Evolutionary conservation across 2,888 invertebrate genomes (phyloP).

Genomic region (Clunio marinus): DNA sequence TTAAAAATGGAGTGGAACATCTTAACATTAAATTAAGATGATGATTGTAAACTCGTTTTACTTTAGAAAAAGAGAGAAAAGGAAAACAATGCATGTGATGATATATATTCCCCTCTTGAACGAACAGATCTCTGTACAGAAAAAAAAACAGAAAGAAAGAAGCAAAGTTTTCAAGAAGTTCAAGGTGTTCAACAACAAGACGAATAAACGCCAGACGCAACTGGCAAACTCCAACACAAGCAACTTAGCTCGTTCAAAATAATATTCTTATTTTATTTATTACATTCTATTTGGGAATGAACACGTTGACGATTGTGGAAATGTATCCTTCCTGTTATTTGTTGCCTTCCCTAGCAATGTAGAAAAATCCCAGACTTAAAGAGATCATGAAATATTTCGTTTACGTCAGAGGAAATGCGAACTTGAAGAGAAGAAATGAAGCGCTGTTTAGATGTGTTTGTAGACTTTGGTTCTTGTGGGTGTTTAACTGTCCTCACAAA

Average conservation of each 20-base stretch:
- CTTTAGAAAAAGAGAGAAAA: no score
- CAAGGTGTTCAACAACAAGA: constrained; percentile 23
- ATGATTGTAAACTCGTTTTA: no score
- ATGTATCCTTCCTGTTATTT: constrained; percentile 36
- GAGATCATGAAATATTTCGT: background rate
- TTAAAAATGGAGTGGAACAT: no score
- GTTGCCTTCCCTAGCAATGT: background rate
- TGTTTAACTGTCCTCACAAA: background rate
- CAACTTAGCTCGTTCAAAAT: background rate
- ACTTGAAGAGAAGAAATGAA: no score
- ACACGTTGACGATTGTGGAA: constrained; percentile 4
- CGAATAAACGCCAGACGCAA: background rate
- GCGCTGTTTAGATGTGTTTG: background rate
- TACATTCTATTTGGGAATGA: no score
- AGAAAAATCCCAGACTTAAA: no score
- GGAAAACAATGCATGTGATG: no score
- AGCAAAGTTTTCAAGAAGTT: constrained; percentile 26
- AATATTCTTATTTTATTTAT: no score
- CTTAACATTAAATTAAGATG: no score
- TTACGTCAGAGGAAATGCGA: background rate
- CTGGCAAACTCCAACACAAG: constrained; percentile 6
- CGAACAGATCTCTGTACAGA: background rate
- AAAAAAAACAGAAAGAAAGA: background rate
- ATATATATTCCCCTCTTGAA: background rate
- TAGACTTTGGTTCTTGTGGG: background rate